phyloP scores from a whole-genome alignment of 2,888 invertebrate species.

The Eutolmus rufibarbis region DNA sequence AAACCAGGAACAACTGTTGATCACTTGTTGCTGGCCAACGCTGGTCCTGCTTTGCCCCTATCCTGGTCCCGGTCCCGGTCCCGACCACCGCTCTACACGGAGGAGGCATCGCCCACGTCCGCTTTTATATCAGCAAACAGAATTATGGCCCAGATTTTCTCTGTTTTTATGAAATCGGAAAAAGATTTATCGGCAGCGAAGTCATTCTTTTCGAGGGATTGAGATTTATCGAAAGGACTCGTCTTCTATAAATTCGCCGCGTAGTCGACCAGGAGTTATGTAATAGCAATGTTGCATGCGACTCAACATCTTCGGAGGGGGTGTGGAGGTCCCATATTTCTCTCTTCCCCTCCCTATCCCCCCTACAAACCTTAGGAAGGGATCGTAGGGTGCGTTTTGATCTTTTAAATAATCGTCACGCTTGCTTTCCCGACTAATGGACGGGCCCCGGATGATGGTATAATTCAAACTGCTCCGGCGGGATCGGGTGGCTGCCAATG shows the following conservation, averaged over 20 bases:
- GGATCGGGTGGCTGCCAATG: neutral
- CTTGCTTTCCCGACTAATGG: neutral
- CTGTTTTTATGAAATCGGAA: conserved; percentile 29
- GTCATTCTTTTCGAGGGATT: conserved; percentile 30
- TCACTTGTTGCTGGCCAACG: conserved; percentile 40
- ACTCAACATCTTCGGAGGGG: neutral
- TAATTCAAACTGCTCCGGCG: neutral
- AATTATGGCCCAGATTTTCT: conserved; percentile 25
- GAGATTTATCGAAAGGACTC: conserved; percentile 29
- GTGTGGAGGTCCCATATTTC: neutral
- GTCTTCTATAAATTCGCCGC: conserved; percentile 15
- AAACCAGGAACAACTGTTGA: conserved; percentile 44
- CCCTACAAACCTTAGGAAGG: rapidly evolving
- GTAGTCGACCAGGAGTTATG: neutral
- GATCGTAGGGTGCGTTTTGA: neutral
- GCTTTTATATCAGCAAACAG: conserved; percentile 20
- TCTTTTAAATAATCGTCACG: conserved; percentile 19
- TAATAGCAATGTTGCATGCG: neutral
- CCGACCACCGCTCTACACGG: neutral
- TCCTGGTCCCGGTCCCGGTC: neutral
- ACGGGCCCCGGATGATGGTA: neutral
- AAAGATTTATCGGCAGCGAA: conserved; percentile 33
- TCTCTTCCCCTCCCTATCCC: too few relatives aligned
- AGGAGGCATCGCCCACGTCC: neutral
- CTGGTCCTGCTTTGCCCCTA: neutral